Evolutionary conservation across 2,797 vertebrate genomes (phyloP), one percentile per base, ranked within the genome.

Genomic region (Tamandua tetradactyla): DNA sequence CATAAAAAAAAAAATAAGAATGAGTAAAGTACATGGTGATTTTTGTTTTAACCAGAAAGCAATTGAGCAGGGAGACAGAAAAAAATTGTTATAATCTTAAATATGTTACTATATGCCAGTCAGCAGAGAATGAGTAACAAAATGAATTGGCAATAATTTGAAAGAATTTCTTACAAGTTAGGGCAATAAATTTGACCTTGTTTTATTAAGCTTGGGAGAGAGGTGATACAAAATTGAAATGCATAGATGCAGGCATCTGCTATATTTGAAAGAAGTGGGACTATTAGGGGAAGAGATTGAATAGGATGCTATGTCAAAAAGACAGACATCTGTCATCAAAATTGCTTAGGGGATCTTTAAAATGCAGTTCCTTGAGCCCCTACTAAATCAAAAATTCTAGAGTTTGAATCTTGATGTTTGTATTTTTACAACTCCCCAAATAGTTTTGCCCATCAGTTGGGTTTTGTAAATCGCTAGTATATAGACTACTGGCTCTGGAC

Each of bases 101-200:
- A 88, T 47, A 47, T 86, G 64, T 95, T 94, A 95, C 59, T 96
- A 89, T 89, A 89, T 47, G 66, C 37, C 69, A 83, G 30, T 95
- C 75, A 86, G 90, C 78, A 71, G 20, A 92, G 64, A 18, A 0
- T 64, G 82, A 86, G 40, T 96, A 95, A 94, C 74, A 96, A 92
- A 97, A 94, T 89, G 87, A 94, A 95, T 74, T 79, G 32, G 76
- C 93, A 76, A 94, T 85, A 76, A 95, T 94, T 81, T 85, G 64
- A 89, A 94, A 96, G 91, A 83, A 91, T 96, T 81, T 94, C 76
- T 92, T 93, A 94, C 32, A 95, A 72, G 68, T 93, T 32, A 81
- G 57, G 62, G 76, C 72, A 89, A 93, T 89, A 95, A 93, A 95
- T 91, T 84, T 91, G 78, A 91, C 76, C 79, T 87, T 78, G 69